A percentile compares a stretch with the other conserved stretches of the same genome.
phyloP scores from a whole-genome alignment of 2,888 invertebrate species.

The Drosophila seclusa region DNA sequence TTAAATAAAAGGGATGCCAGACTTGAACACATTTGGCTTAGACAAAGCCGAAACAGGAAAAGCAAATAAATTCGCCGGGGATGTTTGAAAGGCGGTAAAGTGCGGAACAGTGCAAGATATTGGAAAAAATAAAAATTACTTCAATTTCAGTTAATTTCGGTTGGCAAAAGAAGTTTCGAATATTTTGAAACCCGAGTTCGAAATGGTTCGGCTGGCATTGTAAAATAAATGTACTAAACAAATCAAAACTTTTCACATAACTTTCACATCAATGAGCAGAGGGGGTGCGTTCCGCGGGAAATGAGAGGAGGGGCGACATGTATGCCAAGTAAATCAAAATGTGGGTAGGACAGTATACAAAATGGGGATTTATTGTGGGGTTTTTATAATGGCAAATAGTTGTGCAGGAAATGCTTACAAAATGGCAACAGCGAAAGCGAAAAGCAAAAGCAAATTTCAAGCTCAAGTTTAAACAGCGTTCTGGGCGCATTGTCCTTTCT shows the following conservation, averaged over 20 bases:
- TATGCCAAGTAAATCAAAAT: slow-evolving; percentile 64
- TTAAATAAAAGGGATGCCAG: slow-evolving; percentile 35
- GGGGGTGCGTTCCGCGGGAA: neutral
- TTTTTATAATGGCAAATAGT: slow-evolving; percentile 63
- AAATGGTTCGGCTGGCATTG: slow-evolving; percentile 47
- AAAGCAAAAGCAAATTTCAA: slow-evolving; percentile 46
- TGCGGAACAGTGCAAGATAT: slow-evolving; percentile 30
- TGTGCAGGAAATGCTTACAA: slow-evolving; percentile 51
- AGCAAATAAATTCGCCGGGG: slow-evolving; percentile 19
- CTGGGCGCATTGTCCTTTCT: slow-evolving; percentile 46
- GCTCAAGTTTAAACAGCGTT: slow-evolving; percentile 61
- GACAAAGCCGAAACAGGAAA: slow-evolving; percentile 25
- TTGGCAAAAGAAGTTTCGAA: slow-evolving; percentile 45
- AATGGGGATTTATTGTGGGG: slow-evolving; percentile 49
- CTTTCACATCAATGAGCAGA: slow-evolving; percentile 69
- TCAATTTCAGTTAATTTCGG: slow-evolving; percentile 70
- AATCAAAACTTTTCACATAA: slow-evolving; percentile 82
- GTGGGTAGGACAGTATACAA: slow-evolving; percentile 29
- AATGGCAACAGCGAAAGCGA: slow-evolving; percentile 40
- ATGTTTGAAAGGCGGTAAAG: neutral
- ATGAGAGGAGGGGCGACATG: slow-evolving; percentile 22
- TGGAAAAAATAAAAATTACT: slow-evolving; percentile 56
- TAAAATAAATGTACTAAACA: slow-evolving; percentile 75
- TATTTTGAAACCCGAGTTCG: slow-evolving; percentile 33
- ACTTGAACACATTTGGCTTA: slow-evolving; percentile 29